These are phyloP conservation scores for Hydropotes inermis DNA, from an alignment of 2,113 vertebrate genomes.

Conservation along the genomic window DNA sequence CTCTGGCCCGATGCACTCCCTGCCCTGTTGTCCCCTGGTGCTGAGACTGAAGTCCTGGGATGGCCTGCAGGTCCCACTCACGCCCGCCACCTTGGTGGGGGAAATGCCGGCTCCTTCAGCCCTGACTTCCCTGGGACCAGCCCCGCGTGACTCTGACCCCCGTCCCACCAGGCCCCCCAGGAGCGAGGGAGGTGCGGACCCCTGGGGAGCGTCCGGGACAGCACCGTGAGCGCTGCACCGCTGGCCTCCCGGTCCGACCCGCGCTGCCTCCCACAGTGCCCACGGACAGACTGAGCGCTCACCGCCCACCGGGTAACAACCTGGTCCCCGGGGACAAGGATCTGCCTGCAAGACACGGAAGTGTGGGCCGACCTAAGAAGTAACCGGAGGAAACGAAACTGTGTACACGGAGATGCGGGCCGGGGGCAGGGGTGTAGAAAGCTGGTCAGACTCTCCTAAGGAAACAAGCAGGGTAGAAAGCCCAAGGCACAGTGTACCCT, in stretches of 20 bases:
- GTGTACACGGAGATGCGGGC: neutral
- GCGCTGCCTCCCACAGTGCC: neutral
- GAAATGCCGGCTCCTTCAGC: neutral
- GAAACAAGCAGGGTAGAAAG: neutral
- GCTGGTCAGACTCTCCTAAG: neutral
- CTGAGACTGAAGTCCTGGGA: neutral
- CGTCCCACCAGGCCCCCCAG: neutral
- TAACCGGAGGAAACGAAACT: neutral
- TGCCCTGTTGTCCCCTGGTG: neutral
- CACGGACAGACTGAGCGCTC: neutral
- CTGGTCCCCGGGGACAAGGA: neutral
- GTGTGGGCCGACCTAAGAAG: neutral
- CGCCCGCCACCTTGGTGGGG: accelerated
- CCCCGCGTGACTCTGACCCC: neutral
- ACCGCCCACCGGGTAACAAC: neutral
- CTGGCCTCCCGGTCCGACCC: neutral
- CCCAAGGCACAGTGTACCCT: neutral
- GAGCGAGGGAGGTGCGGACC: neutral
- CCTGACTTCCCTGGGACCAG: neutral
- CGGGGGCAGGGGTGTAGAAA: neutral
- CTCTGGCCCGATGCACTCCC: neutral
- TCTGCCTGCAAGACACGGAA: neutral
- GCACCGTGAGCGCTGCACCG: neutral
- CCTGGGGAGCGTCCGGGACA: neutral
- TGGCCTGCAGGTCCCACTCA: neutral